Percentiles rank a stretch among this genome's conserved stretches.
Evolutionary conservation across 2,888 invertebrate species (phyloP).

Genomic region (Sphaerophoria taeniata): DNA sequence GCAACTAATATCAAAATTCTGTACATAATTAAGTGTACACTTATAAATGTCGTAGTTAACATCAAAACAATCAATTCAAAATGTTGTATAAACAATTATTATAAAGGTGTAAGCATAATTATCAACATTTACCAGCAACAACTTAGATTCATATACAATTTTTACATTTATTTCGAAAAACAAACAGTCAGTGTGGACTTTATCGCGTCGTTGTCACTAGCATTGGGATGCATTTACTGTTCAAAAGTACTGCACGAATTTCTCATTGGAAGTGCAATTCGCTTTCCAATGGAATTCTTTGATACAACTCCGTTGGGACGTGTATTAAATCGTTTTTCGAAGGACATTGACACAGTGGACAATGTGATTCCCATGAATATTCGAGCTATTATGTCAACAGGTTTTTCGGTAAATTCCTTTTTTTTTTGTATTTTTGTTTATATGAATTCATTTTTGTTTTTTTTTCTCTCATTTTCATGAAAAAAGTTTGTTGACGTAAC

Average conservation of each 20-base stretch:
- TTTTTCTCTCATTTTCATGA: neutral
- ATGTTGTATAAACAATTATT: too few relatives aligned
- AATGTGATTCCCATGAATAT: constrained; percentile 83
- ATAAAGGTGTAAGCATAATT: too few relatives aligned
- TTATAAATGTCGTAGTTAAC: too few relatives aligned
- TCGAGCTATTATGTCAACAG: constrained; percentile 81
- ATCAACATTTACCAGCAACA: too few relatives aligned
- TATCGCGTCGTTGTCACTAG: constrained; percentile 78
- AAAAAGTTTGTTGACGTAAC: neutral
- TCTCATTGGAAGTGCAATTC: constrained; percentile 86
- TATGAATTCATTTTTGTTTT: neutral
- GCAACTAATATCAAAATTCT: too few relatives aligned
- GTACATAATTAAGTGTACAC: too few relatives aligned
- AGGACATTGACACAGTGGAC: constrained; percentile 86
- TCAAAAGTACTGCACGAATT: constrained; percentile 85
- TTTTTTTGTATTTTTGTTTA: neutral
- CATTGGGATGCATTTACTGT: constrained; percentile 84
- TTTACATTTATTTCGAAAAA: too few relatives aligned
- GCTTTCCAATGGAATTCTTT: constrained; percentile 89
- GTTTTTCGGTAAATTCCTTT: constrained; percentile 82
- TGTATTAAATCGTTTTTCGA: constrained; percentile 87
- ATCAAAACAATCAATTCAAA: too few relatives aligned
- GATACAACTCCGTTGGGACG: constrained; percentile 91
- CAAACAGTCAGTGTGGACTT: constrained; percentile 72
- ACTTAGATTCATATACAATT: too few relatives aligned